A percentile compares a stretch with the other conserved stretches of the same genome.
Evolutionary conservation across 2,888 invertebrate species (phyloP).

Genomic region (Hydropsyche betteni): DNA sequence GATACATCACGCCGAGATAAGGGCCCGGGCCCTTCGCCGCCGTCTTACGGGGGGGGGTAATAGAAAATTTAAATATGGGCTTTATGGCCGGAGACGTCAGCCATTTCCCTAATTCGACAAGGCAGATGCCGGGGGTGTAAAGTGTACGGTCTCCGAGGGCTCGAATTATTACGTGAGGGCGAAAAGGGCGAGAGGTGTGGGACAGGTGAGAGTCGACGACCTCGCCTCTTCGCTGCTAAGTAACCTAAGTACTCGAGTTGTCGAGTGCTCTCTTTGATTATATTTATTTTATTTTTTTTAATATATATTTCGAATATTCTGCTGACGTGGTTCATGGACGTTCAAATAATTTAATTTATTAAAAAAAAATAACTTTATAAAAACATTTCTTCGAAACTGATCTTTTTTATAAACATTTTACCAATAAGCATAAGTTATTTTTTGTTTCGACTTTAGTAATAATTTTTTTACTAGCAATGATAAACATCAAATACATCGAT

Average conservation of each 20-base stretch:
- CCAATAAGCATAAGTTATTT: too few species aligned
- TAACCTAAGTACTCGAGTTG: background rate
- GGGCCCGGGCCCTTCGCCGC: slow-evolving; percentile 15
- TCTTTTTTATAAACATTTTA: too few species aligned
- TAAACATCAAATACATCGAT: too few species aligned
- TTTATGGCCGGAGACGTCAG: slow-evolving; percentile 41
- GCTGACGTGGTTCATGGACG: too few species aligned
- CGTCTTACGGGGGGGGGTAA: slow-evolving; percentile 39
- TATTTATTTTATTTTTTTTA: too few species aligned
- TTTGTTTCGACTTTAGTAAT: too few species aligned
- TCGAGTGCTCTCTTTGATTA: background rate
- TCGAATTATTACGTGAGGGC: slow-evolving; percentile 29
- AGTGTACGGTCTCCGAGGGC: slow-evolving; percentile 22
- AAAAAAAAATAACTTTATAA: too few species aligned
- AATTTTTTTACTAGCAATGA: too few species aligned
- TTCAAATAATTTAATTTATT: too few species aligned
- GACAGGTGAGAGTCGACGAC: too few species aligned
- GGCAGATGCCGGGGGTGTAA: slow-evolving; percentile 40
- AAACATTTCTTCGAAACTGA: too few species aligned
- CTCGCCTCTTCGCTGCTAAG: background rate
- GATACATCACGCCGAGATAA: slow-evolving; percentile 38
- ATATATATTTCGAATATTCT: too few species aligned
- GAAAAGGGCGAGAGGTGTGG: background rate
- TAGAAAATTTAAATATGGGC: slow-evolving; percentile 41
- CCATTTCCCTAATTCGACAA: slow-evolving; percentile 45